A percentile compares a stretch with the other conserved stretches of the same genome.
These are phyloP conservation scores for Philonicus albiceps DNA, from an alignment of 2,888 invertebrate genomes.

Conservation along the genomic window DNA sequence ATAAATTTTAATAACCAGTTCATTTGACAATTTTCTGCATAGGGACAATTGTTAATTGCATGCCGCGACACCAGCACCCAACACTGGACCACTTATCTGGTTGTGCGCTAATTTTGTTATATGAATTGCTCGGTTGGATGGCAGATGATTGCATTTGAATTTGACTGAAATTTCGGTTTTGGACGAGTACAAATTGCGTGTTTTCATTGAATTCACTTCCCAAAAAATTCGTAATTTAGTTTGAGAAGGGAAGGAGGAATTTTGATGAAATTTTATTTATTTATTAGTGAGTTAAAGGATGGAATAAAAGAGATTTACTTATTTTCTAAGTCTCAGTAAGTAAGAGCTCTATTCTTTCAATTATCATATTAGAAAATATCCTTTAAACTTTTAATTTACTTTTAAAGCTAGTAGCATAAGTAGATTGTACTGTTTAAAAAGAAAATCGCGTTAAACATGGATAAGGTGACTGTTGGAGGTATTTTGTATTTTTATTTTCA, in stretches of 20 bases:
- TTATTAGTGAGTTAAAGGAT: no score
- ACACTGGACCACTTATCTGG: background rate
- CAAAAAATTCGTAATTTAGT: background rate
- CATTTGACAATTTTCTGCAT: background rate
- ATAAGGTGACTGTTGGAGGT: no score
- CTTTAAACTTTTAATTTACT: no score
- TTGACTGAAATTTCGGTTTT: background rate
- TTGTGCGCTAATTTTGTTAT: background rate
- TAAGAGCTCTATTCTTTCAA: no score
- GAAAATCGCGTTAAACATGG: no score
- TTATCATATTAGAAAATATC: no score
- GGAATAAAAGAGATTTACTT: no score
- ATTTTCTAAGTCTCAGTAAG: no score
- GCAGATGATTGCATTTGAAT: background rate
- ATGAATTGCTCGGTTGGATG: background rate
- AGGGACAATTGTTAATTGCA: background rate
- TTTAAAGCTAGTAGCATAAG: no score
- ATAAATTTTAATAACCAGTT: constrained; percentile 25
- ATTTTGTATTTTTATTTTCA: no score
- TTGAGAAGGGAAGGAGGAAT: background rate
- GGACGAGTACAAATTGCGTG: background rate
- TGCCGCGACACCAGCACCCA: background rate
- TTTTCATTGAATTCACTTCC: background rate
- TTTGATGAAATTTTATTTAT: background rate
- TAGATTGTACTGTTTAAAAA: no score